Evolutionary conservation across 1,140 invertebrate species (phyloP).

Genomic region (Euura lappo): DNA sequence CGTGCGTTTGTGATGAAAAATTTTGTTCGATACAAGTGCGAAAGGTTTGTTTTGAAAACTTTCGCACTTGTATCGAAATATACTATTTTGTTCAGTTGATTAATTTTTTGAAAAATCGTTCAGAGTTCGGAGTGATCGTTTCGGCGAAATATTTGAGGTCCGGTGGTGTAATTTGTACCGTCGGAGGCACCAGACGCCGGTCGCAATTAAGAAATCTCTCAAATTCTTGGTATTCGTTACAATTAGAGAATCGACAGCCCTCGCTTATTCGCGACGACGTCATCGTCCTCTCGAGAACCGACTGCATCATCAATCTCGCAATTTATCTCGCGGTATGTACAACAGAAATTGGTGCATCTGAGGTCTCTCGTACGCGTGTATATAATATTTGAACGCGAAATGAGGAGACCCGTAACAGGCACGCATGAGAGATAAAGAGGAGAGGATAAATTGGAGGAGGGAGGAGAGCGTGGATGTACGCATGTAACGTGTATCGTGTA

Average conservation of each 20-base stretch:
- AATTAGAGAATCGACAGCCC: constrained; percentile 48
- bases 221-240: constrained; percentile 44
- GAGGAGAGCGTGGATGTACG: background rate
- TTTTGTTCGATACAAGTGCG: too few relatives aligned
- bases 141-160: too few relatives aligned
- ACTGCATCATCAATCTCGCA: background rate
- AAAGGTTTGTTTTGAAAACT: too few relatives aligned
- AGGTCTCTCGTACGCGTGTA: background rate
- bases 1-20: too few relatives aligned
- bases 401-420: constrained; percentile 45
- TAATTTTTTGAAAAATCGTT: too few relatives aligned
- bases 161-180: too few relatives aligned
- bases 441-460: background rate
- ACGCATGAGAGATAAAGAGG: constrained; percentile 17
- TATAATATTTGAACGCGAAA: too few relatives aligned
- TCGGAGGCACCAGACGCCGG: background rate
- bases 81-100: too few relatives aligned
- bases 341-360: background rate
- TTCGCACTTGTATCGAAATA: too few relatives aligned
- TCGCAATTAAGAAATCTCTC: constrained; percentile 45
- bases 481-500: background rate
- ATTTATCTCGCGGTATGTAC: background rate
- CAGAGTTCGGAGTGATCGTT: too few relatives aligned
- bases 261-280: constrained; percentile 18
- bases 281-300: constrained; percentile 22